phyloP scores from a whole-genome alignment of 1,140 invertebrate species.

The Parapsyche elsis region DNA sequence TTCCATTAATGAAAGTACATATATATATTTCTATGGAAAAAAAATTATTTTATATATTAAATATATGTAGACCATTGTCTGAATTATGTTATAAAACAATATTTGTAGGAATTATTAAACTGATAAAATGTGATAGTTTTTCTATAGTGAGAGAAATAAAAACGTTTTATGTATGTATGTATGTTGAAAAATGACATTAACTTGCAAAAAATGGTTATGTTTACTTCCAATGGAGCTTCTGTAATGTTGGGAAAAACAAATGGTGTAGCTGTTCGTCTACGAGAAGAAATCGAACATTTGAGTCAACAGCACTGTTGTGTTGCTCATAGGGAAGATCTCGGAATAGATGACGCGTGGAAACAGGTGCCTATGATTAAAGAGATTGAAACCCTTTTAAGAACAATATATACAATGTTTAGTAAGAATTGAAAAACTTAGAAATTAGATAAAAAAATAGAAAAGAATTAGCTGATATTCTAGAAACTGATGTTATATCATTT shows the following conservation, averaged over 20 bases:
- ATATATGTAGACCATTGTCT: not conserved
- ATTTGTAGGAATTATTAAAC: conserved; percentile 1
- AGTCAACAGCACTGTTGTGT: not conserved
- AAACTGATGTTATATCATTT: too few species aligned
- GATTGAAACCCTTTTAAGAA: too few species aligned
- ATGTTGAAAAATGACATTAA: not conserved
- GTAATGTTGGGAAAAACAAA: conserved; percentile 7
- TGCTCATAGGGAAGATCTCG: not conserved
- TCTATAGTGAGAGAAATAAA: not conserved
- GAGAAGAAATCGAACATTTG: conserved; percentile 10
- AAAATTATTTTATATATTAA: too few species aligned
- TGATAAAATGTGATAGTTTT: not conserved
- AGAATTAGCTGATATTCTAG: too few species aligned
- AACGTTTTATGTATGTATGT: not conserved
- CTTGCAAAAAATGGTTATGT: conserved; percentile 7
- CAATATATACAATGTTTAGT: too few species aligned
- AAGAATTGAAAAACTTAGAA: too few species aligned
- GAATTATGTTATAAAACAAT: conserved; percentile 3
- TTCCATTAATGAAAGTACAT: too few species aligned
- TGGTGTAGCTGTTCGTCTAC: not conserved
- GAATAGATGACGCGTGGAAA: too few species aligned
- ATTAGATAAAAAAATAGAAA: too few species aligned
- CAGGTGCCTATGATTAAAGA: too few species aligned
- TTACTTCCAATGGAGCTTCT: not conserved
- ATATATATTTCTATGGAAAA: too few species aligned